phyloP scores from a whole-genome alignment of 2,113 vertebrate species.

The Camarhynchus parvulus region DNA sequence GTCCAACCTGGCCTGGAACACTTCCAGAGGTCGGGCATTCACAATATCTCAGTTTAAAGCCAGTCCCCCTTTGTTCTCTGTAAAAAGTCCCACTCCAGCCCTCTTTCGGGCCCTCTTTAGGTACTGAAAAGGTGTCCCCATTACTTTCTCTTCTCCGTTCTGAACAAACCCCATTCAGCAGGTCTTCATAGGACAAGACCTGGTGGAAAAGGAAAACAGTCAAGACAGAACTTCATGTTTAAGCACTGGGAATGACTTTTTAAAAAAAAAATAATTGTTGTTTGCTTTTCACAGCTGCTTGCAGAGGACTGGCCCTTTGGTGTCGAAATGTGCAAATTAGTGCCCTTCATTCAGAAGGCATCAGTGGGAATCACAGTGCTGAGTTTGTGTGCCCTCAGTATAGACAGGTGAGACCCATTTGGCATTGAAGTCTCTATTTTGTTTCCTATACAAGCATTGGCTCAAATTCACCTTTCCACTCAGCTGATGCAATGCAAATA shows the following conservation, averaged over 20 bases:
- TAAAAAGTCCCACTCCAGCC: background rate
- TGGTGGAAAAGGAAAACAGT: background rate
- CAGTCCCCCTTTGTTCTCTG: background rate
- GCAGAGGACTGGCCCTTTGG: slow-evolving; percentile 94
- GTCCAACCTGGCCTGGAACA: background rate
- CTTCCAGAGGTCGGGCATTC: background rate
- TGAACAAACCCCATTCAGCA: background rate
- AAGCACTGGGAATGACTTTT: background rate
- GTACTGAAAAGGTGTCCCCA: background rate
- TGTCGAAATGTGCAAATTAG: slow-evolving; percentile 87
- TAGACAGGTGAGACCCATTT: slow-evolving; percentile 85
- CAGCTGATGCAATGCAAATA: background rate
- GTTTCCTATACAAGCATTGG: background rate
- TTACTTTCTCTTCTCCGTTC: background rate
- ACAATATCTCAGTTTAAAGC: background rate
- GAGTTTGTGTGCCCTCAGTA: slow-evolving; percentile 91
- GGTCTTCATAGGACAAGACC: background rate
- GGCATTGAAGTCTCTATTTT: background rate
- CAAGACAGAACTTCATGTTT: background rate
- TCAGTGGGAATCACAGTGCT: slow-evolving; percentile 93
- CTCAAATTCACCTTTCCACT: background rate
- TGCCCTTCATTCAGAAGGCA: slow-evolving; percentile 93
- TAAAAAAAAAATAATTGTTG: background rate
- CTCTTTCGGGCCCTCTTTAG: background rate
- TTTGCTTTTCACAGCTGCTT: slow-evolving; percentile 81